These are phyloP conservation scores for zebrafish (Danio rerio) DNA, from an alignment of 2,113 vertebrate genomes.

Conservation along the genomic window DNA sequence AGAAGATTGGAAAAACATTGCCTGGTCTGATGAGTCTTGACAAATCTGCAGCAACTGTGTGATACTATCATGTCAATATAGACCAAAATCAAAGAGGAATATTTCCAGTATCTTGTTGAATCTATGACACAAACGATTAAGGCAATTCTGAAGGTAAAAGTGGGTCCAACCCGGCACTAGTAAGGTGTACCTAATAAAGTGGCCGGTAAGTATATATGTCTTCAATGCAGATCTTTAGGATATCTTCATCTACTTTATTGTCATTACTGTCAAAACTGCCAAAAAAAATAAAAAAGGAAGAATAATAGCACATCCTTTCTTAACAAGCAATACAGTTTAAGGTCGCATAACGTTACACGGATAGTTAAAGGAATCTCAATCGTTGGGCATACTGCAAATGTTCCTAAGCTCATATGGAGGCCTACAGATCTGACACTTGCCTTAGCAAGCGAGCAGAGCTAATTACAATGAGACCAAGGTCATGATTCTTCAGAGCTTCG, in stretches of 20 bases:
- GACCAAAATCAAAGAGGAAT: too few species aligned
- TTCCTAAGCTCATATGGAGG: not conserved
- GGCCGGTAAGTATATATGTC: too few species aligned
- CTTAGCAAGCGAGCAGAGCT: not conserved
- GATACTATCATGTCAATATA: too few species aligned
- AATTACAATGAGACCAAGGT: not conserved
- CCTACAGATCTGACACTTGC: not conserved
- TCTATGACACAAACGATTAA: too few species aligned
- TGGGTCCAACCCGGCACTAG: too few species aligned
- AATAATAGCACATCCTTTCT: not conserved
- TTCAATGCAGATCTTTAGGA: not conserved
- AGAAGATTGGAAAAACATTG: too few species aligned
- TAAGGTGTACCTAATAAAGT: too few species aligned
- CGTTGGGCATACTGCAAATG: not conserved
- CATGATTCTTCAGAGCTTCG: constrained; percentile 8
- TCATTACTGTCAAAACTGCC: not conserved
- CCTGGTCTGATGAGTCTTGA: too few species aligned
- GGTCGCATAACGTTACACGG: too few species aligned
- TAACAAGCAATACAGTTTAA: not conserved
- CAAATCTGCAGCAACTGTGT: too few species aligned
- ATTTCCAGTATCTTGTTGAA: too few species aligned
- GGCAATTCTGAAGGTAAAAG: too few species aligned
- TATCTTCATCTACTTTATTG: not conserved
- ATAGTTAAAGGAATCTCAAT: not conserved
- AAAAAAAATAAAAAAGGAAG: not conserved